phyloP scores from a whole-genome alignment of 1,140 invertebrate species.

The Rhagoletis zephyria region DNA sequence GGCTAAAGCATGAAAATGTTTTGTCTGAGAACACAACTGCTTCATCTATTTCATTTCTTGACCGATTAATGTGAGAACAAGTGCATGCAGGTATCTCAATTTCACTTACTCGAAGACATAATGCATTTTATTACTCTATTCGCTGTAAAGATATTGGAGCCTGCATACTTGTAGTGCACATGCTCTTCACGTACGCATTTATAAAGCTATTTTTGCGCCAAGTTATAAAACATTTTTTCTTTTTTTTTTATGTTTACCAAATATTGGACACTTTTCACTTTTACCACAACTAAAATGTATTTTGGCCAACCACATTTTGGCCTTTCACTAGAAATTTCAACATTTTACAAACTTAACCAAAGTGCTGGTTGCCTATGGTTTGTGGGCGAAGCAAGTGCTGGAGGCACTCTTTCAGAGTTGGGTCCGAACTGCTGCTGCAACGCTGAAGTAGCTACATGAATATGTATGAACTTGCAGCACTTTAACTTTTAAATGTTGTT shows the following conservation, averaged over 20 bases:
- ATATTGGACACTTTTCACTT: constrained; percentile 51
- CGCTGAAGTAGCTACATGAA: neutral
- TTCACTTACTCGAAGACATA: neutral
- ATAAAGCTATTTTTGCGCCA: neutral
- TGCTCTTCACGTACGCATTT: neutral
- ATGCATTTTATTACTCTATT: constrained; percentile 14
- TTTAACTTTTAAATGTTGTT: constrained; percentile 45
- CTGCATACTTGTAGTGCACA: neutral
- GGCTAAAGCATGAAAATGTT: neutral
- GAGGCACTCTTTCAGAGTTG: neutral
- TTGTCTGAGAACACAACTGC: neutral
- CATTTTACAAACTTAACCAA: constrained; percentile 46
- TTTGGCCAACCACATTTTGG: constrained; percentile 51
- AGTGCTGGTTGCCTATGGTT: neutral
- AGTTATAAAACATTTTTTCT: constrained; percentile 34
- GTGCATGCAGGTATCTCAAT: neutral
- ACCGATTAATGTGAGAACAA: constrained; percentile 3
- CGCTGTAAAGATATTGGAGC: neutral
- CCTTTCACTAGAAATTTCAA: constrained; percentile 45
- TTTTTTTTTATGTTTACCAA: neutral
- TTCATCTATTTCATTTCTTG: neutral
- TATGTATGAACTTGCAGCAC: neutral
- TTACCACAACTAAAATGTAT: constrained; percentile 53
- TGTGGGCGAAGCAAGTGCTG: neutral
- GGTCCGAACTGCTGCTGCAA: neutral